These are phyloP conservation scores for Cephus sareptanus DNA, from an alignment of 2,888 invertebrate species.

Conservation along the genomic window DNA sequence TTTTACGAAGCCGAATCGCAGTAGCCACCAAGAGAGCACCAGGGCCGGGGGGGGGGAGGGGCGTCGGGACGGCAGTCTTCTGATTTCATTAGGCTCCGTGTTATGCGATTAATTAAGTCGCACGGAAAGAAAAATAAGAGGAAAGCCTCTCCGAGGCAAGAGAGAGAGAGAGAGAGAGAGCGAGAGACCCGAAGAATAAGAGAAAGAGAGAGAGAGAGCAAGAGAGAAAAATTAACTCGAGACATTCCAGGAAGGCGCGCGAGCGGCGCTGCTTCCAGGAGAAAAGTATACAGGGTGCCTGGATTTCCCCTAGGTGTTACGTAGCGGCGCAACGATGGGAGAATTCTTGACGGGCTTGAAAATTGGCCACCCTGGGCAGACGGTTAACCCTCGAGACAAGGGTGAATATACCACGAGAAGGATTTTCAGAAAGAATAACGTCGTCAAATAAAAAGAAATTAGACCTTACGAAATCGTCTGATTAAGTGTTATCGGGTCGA, in stretches of 20 bases:
- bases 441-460: too few relatives aligned
- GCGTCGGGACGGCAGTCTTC: constrained; percentile 40
- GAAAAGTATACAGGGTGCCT: too few relatives aligned
- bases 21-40: constrained; percentile 11
- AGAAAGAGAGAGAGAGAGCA: too few relatives aligned
- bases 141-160: constrained; percentile 25
- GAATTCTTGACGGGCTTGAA: too few relatives aligned
- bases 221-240: constrained; percentile 53
- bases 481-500: too few relatives aligned
- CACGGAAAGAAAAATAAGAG: constrained; percentile 60
- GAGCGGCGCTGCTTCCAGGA: neutral
- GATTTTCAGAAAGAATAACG: too few relatives aligned
- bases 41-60: constrained; percentile 40
- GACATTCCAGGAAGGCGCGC: constrained; percentile 42
- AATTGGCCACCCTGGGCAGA: too few relatives aligned
- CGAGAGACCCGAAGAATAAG: constrained; percentile 22
- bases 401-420: too few relatives aligned
- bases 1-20: constrained; percentile 44
- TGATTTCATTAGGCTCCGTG: constrained; percentile 66
- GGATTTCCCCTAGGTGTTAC: too few relatives aligned
- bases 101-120: constrained; percentile 67
- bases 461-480: too few relatives aligned
- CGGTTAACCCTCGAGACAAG: too few relatives aligned
- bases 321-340: too few relatives aligned
- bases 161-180: constrained; percentile 20